Conservation (phyloP, 2,888 invertebrate species). For the Pachymerium ferrugineum region DNA sequence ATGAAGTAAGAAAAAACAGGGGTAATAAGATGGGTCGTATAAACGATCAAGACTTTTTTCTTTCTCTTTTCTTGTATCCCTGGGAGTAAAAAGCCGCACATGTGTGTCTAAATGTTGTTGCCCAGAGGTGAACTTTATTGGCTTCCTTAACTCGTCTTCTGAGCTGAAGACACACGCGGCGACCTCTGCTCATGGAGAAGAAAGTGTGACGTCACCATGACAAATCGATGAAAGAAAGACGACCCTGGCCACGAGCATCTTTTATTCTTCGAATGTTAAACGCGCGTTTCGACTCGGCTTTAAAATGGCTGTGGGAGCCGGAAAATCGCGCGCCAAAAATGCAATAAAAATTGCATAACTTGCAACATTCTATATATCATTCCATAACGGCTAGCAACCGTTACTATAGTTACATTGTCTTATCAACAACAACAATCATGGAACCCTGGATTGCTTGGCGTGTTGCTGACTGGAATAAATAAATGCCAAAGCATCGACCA, state of each 20-base stretch:
- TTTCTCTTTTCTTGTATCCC: neutral
- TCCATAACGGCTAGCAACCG: neutral
- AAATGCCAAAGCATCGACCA: neutral
- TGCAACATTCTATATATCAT: neutral
- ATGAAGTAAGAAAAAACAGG: neutral
- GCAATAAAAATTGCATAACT: neutral
- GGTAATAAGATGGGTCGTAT: neutral
- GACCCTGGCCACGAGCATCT: constrained; percentile 7
- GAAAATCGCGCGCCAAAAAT: neutral
- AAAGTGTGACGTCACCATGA: constrained; percentile 1
- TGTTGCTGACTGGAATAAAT: constrained; percentile 13
- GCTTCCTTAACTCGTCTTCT: neutral
- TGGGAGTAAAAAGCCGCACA: neutral
- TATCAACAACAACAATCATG: constrained; percentile 4
- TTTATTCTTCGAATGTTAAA: neutral
- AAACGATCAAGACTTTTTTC: neutral
- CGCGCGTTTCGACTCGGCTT: neutral
- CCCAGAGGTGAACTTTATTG: neutral
- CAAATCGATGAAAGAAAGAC: neutral
- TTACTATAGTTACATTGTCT: neutral
- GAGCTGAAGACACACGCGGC: neutral
- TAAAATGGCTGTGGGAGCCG: too few species aligned
- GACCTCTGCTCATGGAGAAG: neutral
- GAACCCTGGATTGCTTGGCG: constrained; percentile 3
- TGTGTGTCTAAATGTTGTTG: neutral